phyloP scores from a whole-genome alignment of 2,888 invertebrate genomes.

The Liopterus haemorrhoidalis region DNA sequence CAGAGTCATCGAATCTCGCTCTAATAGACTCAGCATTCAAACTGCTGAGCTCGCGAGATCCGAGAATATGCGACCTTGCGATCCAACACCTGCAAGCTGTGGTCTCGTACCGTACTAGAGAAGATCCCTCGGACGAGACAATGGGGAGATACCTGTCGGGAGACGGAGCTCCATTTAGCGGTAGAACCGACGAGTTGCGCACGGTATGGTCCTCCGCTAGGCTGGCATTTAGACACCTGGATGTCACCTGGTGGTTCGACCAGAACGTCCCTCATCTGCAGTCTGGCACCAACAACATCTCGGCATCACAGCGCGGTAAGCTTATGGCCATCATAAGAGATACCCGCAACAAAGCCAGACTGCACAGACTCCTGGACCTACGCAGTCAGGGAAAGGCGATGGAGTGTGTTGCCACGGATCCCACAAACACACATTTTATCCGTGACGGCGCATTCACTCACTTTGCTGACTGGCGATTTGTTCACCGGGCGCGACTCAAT shows the following conservation, averaged over 20 bases:
- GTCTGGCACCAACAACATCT: slow-evolving; percentile 9
- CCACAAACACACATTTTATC: slow-evolving; percentile 34
- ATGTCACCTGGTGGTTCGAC: slow-evolving; percentile 7
- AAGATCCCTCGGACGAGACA: not conserved
- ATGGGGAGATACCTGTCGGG: slow-evolving; percentile 3
- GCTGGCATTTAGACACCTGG: slow-evolving; percentile 27
- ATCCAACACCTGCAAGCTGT: too few relatives aligned
- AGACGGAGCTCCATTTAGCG: not conserved
- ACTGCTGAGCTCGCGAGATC: too few relatives aligned
- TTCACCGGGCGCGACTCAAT: slow-evolving; percentile 38
- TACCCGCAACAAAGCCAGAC: too few relatives aligned
- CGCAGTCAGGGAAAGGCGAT: slow-evolving; percentile 5
- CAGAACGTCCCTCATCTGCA: slow-evolving; percentile 18
- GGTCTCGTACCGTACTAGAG: too few relatives aligned
- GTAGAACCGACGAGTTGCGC: slow-evolving; percentile 13
- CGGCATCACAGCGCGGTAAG: too few relatives aligned
- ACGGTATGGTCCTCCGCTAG: slow-evolving; percentile 31
- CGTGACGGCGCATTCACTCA: slow-evolving; percentile 31
- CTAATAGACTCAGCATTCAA: too few relatives aligned
- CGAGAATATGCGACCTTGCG: too few relatives aligned
- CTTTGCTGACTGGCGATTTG: slow-evolving; percentile 43
- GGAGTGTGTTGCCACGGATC: slow-evolving; percentile 7
- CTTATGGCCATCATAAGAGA: too few relatives aligned
- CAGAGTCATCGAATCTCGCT: too few relatives aligned
- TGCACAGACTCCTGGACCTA: not conserved